Evolutionary conservation across 1,140 invertebrate genomes (phyloP).

Genomic region (Habropoda laboriosa): DNA sequence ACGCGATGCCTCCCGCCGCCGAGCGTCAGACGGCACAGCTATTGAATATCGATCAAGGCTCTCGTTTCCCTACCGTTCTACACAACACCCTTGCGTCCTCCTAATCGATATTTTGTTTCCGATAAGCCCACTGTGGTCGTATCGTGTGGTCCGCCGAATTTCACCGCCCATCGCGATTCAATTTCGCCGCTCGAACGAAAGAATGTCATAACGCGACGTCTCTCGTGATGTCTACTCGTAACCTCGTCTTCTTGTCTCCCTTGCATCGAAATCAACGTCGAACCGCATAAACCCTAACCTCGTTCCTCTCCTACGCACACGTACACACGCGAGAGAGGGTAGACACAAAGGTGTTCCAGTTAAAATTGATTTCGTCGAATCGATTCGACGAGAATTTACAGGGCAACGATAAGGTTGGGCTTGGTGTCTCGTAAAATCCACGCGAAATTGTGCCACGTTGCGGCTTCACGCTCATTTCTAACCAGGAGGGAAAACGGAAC

Average conservation of each 20-base stretch:
- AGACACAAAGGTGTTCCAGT: background rate
- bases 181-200: background rate
- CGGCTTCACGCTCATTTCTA: background rate
- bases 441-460: background rate
- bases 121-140: background rate
- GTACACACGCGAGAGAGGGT: no score
- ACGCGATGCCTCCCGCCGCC: background rate
- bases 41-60: conserved; percentile 27
- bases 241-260: background rate
- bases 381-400: conserved; percentile 33
- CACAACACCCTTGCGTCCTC: conserved; percentile 18
- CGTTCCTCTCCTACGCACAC: background rate
- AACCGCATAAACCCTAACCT: conserved; percentile 43
- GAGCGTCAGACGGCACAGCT: background rate
- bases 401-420: background rate
- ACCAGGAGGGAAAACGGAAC: no score
- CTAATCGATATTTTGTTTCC: conserved; percentile 46
- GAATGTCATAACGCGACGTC: background rate
- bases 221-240: conserved; percentile 23
- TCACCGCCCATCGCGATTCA: background rate
- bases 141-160: background rate
- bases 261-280: conserved; percentile 14
- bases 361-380: conserved; percentile 58
- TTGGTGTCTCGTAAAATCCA: conserved; percentile 50
- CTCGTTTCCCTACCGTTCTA: background rate